A percentile compares a stretch with the other conserved stretches of the same genome.
Evolutionary conservation across 1,140 invertebrate genomes (phyloP).

Genomic region (Amphibalanus amphitrite): DNA sequence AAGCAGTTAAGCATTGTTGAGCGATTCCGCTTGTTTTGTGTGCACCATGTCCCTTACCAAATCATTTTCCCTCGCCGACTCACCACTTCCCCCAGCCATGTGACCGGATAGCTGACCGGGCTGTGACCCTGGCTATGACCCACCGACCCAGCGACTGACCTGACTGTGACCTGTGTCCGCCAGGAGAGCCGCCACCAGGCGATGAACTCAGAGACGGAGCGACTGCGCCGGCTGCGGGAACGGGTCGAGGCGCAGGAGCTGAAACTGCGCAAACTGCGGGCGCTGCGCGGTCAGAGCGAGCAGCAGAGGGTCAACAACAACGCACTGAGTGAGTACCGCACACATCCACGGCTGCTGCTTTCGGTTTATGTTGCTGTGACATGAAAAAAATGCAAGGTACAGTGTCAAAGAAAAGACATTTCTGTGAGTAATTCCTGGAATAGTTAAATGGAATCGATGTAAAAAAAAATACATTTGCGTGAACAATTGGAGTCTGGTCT

Average conservation of each 20-base stretch:
- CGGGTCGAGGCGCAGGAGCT: constrained; percentile 84
- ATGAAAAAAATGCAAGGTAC: no score
- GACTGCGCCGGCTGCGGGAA: constrained; percentile 65
- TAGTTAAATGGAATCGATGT: no score
- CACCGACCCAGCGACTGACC: neutral
- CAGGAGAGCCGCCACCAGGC: constrained; percentile 25
- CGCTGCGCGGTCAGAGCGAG: constrained; percentile 71
- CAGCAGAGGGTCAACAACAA: constrained; percentile 76
- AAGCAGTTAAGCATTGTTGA: no score
- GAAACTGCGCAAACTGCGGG: constrained; percentile 72
- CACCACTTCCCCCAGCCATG: no score
- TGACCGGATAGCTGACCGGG: neutral
- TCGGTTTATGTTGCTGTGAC: no score
- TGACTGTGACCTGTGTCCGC: neutral
- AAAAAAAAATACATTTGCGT: neutral
- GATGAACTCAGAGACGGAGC: constrained; percentile 62
- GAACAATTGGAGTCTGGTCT: no score
- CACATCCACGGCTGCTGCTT: no score
- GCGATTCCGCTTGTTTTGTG: no score
- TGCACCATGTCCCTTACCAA: no score
- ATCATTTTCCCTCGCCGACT: no score
- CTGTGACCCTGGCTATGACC: neutral
- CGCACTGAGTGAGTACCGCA: constrained; percentile 61
- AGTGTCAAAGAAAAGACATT: no score
- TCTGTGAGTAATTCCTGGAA: no score